phyloP scores from a whole-genome alignment of 2,797 vertebrate species.

The Myiothlypis chrysogaster region DNA sequence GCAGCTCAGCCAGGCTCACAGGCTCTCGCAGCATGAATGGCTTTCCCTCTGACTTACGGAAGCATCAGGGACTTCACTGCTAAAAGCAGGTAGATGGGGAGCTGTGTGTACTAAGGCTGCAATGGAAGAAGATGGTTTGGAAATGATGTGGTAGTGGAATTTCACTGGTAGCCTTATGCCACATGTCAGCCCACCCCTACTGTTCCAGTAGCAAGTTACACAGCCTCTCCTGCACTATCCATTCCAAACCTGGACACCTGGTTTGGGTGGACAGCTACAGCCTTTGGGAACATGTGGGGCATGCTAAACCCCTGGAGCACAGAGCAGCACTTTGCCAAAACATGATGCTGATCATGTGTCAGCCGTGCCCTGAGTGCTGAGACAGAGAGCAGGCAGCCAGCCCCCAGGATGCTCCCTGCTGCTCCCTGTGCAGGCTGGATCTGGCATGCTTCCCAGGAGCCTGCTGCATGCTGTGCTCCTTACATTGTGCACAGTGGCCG shows the following conservation, averaged over 20 bases:
- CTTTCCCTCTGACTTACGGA: neutral
- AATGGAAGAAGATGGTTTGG: neutral
- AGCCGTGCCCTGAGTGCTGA: neutral
- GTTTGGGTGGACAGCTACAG: neutral
- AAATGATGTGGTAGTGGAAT: too few species aligned
- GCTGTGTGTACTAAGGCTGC: neutral
- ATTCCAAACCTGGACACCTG: neutral
- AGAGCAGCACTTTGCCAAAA: accelerated
- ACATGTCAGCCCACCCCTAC: accelerated
- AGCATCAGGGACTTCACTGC: neutral
- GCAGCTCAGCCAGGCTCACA: accelerated
- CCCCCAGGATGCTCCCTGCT: neutral
- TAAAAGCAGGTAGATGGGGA: neutral
- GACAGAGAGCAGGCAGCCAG: neutral
- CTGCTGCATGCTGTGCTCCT: accelerated
- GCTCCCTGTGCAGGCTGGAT: neutral
- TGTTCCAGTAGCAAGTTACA: accelerated
- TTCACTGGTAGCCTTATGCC: neutral
- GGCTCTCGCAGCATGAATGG: neutral
- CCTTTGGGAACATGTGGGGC: neutral
- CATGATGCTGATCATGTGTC: neutral
- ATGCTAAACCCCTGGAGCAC: accelerated
- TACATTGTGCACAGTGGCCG: accelerated
- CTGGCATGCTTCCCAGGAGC: neutral
- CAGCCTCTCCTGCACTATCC: accelerated